A percentile compares a stretch with the other conserved stretches of the same genome.
These are phyloP conservation scores for Cettia cetti DNA, from an alignment of 2,113 vertebrate genomes.

Conservation along the genomic window DNA sequence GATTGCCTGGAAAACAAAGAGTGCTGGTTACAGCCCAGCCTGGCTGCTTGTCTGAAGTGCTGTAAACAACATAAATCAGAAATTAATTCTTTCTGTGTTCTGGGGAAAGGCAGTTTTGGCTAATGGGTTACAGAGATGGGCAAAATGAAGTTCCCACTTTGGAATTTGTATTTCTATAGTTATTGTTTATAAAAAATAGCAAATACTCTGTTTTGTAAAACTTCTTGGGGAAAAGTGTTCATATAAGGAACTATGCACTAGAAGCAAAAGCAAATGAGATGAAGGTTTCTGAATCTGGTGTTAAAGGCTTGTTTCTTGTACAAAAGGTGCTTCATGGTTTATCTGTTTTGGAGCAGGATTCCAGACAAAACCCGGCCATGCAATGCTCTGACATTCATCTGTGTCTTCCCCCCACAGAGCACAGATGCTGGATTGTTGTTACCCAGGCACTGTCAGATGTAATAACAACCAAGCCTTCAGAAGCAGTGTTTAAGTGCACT, in stretches of 20 bases:
- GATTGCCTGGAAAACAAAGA: conserved; percentile 75
- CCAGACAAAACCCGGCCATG: background rate
- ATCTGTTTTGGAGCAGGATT: background rate
- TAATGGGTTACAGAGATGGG: background rate
- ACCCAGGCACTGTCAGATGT: background rate
- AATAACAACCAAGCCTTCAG: background rate
- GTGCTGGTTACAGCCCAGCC: background rate
- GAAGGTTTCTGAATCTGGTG: background rate
- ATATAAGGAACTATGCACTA: background rate
- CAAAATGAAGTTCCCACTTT: background rate
- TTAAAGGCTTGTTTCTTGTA: background rate
- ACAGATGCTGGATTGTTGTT: background rate
- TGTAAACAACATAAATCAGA: background rate
- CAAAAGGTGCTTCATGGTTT: background rate
- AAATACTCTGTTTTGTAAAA: background rate
- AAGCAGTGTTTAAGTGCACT: background rate
- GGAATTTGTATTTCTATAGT: background rate
- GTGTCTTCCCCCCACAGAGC: background rate
- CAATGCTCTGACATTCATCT: background rate
- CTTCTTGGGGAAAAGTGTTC: background rate
- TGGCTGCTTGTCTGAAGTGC: too few relatives aligned
- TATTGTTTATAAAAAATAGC: background rate
- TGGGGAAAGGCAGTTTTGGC: background rate
- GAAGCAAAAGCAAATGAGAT: background rate
- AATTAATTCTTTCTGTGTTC: background rate